A percentile compares a stretch with the other conserved stretches of the same genome.
phyloP scores from a whole-genome alignment of 1,140 invertebrate species.

The Drosophila bocki region DNA sequence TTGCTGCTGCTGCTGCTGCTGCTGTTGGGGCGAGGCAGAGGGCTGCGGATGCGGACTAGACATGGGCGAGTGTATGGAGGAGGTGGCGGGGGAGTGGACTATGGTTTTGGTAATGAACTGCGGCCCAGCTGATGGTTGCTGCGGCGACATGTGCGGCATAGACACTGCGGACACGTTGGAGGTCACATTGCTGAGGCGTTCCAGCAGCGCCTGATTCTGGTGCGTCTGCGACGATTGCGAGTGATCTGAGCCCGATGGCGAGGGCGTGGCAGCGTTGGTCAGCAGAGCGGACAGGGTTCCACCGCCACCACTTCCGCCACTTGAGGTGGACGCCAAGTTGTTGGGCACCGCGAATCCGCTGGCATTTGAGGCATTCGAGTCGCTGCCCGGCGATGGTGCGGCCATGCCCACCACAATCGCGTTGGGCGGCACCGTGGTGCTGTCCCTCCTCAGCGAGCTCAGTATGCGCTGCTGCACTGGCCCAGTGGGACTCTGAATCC shows the following conservation, averaged over 20 bases:
- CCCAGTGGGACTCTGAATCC: constrained; percentile 73
- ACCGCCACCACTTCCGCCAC: constrained; percentile 34
- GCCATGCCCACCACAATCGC: constrained; percentile 80
- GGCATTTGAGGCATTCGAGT: constrained; percentile 83
- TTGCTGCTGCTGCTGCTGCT: constrained; percentile 66
- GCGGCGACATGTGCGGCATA: constrained; percentile 81
- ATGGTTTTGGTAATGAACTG: constrained; percentile 79
- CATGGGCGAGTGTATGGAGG: constrained; percentile 86
- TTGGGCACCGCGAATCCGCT: constrained; percentile 81
- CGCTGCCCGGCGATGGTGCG: constrained; percentile 83
- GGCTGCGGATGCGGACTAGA: constrained; percentile 88
- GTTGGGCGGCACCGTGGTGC: constrained; percentile 73
- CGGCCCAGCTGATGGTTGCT: constrained; percentile 56
- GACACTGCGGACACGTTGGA: constrained; percentile 68
- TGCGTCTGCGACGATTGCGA: constrained; percentile 78
- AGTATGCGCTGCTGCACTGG: constrained; percentile 74
- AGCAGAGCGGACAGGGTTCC: constrained; percentile 65
- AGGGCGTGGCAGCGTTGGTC: constrained; percentile 74
- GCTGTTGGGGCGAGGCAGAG: constrained; percentile 84
- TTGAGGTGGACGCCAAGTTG: constrained; percentile 57
- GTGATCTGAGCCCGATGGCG: constrained; percentile 79
- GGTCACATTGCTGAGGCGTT: constrained; percentile 75
- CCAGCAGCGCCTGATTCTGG: constrained; percentile 79
- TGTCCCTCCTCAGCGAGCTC: constrained; percentile 74
- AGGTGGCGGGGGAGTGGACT: constrained; percentile 81